Evolutionary conservation across 2,888 invertebrate genomes (phyloP).

Genomic region (Lypha dubia): DNA sequence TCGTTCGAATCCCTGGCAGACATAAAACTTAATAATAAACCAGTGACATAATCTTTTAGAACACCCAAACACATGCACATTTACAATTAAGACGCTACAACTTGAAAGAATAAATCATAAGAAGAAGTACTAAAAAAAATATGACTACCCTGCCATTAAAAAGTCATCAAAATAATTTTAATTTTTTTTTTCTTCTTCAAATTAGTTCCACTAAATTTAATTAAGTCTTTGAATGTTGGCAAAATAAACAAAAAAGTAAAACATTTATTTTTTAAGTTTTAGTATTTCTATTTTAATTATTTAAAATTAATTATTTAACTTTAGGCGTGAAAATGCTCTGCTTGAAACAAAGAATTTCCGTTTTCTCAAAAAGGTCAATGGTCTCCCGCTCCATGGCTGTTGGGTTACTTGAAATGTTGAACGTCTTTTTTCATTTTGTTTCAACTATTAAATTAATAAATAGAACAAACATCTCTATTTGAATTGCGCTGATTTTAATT

Average conservation of each 20-base stretch:
- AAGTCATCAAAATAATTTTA: constrained; percentile 48
- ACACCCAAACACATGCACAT: constrained; percentile 36
- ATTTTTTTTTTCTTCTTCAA: constrained; percentile 27
- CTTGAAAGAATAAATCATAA: neutral
- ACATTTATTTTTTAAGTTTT: neutral
- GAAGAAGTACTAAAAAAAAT: neutral
- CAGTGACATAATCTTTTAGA: constrained; percentile 43
- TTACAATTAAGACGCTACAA: constrained; percentile 1
- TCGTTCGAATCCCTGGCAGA: constrained; percentile 10
- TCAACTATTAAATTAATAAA: neutral
- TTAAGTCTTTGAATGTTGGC: constrained; percentile 13
- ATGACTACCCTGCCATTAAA: constrained; percentile 40
- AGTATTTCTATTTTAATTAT: neutral
- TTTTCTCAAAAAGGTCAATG: constrained; percentile 58
- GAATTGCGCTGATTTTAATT: neutral
- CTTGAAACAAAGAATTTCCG: constrained; percentile 55
- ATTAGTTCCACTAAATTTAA: constrained; percentile 63
- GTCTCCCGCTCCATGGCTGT: constrained; percentile 18
- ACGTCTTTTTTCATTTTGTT: neutral
- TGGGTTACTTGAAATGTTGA: neutral
- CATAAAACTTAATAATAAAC: constrained; percentile 27
- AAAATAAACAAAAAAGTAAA: neutral
- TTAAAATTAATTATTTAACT: constrained; percentile 15
- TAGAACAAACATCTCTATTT: neutral
- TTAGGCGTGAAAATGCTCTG: constrained; percentile 30